Evolutionary conservation across 2,888 invertebrate species (phyloP), one percentile per base, ranked within the genome.

Genomic region (Calameuta idolon): DNA sequence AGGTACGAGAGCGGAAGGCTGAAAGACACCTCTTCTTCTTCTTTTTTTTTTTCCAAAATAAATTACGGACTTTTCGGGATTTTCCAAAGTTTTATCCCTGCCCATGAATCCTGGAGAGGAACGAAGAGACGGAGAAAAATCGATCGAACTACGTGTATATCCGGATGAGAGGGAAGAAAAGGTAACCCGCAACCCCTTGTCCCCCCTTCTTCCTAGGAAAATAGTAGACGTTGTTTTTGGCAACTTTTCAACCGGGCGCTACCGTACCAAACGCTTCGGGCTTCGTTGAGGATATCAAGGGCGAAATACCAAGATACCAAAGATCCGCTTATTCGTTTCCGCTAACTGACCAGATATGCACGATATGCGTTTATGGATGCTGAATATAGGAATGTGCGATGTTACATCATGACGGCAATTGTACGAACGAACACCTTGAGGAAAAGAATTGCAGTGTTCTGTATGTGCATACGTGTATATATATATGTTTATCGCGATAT

Each of bases 301-400:
- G 34, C 23, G n/a, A 23, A 35, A 34, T 37, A 69, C 69, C 69
- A 75, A 69, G 69, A 76, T 76, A 33, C 30, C 31, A 34, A 34
- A 83, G 80, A 83, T 76, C 73, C 78, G 86, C 83, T 86, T 84
- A 86, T 84, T 84, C 82, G 83, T 82, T 81, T 85, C 83, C 83
- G 86, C 84, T 81, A 83, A 86, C 81, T 83, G 81, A 81, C 82
- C 83, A 81, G 82, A 81, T 83, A 81, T 83, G 80, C 75, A 78
- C 69, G 77, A 76, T 76, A 79, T 80, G 77, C 82, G 82, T 85
- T 85, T 85, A 83, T 84, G 83, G 82, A 23, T 55, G 55, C 23
- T 55, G 55, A 15, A 55, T 55, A 40, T 15, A 55, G 55, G 23
- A 55, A 23, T 40, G 40, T 40, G 15, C 15, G 23, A 40, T 23